These are phyloP conservation scores for Psilopsiagon aurifrons DNA, from an alignment of 2,113 vertebrate species.

Conservation along the genomic window DNA sequence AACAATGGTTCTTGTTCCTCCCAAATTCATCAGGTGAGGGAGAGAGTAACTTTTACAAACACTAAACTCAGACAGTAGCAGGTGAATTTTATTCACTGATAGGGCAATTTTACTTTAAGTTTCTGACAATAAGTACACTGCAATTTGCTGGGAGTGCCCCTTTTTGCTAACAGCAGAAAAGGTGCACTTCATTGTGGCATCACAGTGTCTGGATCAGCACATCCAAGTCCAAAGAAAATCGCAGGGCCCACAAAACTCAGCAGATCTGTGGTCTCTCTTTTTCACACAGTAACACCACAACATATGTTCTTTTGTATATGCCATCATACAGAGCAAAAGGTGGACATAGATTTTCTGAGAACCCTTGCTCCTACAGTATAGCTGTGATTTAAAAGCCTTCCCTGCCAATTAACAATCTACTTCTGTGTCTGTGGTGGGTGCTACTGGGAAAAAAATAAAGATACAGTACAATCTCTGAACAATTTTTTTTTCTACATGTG, in stretches of 20 bases:
- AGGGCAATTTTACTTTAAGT: not conserved
- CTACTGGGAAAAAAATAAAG: not conserved
- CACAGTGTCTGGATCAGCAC: not conserved
- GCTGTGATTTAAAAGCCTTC: conserved; percentile 14
- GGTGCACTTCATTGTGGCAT: not conserved
- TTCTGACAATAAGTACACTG: not conserved
- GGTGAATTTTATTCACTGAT: not conserved
- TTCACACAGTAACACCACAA: not conserved
- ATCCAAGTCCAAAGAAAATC: not conserved
- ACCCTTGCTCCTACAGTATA: not conserved
- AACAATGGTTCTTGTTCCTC: not conserved
- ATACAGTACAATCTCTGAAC: not conserved
- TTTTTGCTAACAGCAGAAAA: not conserved
- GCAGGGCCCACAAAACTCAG: not conserved
- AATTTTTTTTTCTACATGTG: conserved; percentile 15
- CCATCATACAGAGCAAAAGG: not conserved
- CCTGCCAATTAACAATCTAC: conserved; percentile 16
- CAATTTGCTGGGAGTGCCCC: not conserved
- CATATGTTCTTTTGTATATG: not conserved
- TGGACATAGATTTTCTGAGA: not conserved
- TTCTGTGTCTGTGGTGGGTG: conserved; percentile 18
- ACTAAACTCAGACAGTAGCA: not conserved
- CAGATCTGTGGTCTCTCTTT: not conserved
- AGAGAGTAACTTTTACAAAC: not conserved
- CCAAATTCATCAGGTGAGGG: not conserved